phyloP scores from a whole-genome alignment of 2,113 vertebrate species.

The Heliornis fulica region DNA sequence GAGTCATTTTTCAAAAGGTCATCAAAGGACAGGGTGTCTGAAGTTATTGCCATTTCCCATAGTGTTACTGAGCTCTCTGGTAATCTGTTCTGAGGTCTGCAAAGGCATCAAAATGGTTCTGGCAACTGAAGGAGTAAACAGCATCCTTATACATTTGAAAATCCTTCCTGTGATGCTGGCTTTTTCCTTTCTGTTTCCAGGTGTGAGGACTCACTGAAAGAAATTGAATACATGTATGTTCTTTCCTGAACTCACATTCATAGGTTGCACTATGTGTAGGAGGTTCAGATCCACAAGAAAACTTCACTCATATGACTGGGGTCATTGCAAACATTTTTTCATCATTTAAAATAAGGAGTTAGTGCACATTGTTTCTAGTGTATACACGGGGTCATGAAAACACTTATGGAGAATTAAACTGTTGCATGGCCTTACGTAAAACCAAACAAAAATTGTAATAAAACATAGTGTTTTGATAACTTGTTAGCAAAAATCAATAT shows the following conservation, averaged over 20 bases:
- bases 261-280: neutral
- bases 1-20: neutral
- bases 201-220: neutral
- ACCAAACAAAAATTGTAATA: neutral
- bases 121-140: neutral
- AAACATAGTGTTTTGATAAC: neutral
- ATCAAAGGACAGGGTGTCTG: neutral
- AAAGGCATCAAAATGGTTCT: neutral
- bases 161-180: neutral
- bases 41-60: neutral
- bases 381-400: neutral
- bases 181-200: neutral
- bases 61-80: neutral
- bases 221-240: fast-evolving
- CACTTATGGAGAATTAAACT: neutral
- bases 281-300: neutral
- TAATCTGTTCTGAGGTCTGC: neutral
- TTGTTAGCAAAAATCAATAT: neutral
- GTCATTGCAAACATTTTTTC: neutral
- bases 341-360: neutral
- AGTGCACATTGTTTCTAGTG: neutral
- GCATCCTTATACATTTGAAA: neutral
- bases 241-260: neutral
- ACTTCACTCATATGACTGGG: neutral
- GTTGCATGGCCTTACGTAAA: neutral